Conservation (phyloP, 2,888 invertebrate genomes). For the Drosophila multiciliata region DNA sequence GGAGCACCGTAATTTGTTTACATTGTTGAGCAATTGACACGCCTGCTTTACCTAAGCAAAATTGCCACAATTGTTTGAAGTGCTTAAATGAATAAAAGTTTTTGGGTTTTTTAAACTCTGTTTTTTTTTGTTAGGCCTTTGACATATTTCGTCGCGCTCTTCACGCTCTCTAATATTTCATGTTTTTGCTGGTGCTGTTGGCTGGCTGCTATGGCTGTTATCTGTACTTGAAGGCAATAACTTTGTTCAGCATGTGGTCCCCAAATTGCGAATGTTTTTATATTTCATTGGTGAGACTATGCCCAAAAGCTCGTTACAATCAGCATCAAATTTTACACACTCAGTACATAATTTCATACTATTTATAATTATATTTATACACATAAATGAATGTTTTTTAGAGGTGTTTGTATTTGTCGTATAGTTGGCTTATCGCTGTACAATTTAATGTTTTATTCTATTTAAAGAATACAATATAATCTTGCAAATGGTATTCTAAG, state of each 20-base stretch:
- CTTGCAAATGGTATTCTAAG: neutral
- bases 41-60: constrained; percentile 69
- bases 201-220: constrained; percentile 9
- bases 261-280: constrained; percentile 25
- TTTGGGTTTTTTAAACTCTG: constrained; percentile 48
- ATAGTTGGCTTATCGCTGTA: constrained; percentile 14
- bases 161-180: constrained; percentile 28
- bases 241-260: constrained; percentile 37
- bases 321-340: constrained; percentile 26
- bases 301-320: constrained; percentile 26
- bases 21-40: constrained; percentile 78
- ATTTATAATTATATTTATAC: constrained; percentile 6
- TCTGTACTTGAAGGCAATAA: constrained; percentile 56
- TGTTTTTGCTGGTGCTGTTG: constrained; percentile 17
- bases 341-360: constrained; percentile 6
- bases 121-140: constrained; percentile 50
- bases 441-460: constrained; percentile 40
- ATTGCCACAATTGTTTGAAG: constrained; percentile 77
- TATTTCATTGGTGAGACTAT: constrained; percentile 9
- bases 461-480: constrained; percentile 1
- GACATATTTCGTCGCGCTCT: constrained; percentile 62
- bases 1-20: constrained; percentile 69
- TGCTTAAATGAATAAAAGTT: constrained; percentile 73
- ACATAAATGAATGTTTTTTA: neutral
- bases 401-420: constrained; percentile 1